A percentile compares a stretch with the other conserved stretches of the same genome.
phyloP scores from a whole-genome alignment of 2,888 invertebrate genomes.

The Sepiola atlantica region DNA sequence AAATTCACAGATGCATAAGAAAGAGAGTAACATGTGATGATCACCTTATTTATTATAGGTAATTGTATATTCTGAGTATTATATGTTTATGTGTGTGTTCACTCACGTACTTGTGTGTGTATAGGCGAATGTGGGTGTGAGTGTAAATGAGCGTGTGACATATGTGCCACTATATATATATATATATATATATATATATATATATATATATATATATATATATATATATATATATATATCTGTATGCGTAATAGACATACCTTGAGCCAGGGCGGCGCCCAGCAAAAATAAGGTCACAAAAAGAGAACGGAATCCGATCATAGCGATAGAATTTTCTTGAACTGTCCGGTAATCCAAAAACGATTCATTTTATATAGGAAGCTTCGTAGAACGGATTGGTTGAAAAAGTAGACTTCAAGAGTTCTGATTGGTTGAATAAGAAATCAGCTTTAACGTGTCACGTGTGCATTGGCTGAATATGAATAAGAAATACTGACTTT shows the following conservation, averaged over 20 bases:
- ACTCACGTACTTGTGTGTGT: too few species aligned
- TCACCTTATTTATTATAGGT: too few species aligned
- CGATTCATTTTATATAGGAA: not conserved
- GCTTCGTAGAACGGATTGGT: not conserved
- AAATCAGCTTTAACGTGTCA: not conserved
- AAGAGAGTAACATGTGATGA: too few species aligned
- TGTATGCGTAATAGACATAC: not conserved
- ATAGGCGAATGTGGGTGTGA: too few species aligned
- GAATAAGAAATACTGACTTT: not conserved
- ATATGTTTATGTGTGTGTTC: too few species aligned
- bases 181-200: not conserved
- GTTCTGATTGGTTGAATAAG: not conserved
- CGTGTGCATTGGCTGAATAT: not conserved
- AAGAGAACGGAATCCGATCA: not conserved
- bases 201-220: not conserved
- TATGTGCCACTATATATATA: not conserved
- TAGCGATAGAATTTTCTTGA: not conserved
- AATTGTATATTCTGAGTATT: too few species aligned
- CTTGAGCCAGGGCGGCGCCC: not conserved
- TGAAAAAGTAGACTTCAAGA: not conserved
- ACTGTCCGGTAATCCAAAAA: not conserved
- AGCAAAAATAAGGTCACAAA: not conserved
- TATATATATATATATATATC: not conserved
- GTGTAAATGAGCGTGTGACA: too few species aligned
- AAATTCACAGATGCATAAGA: too few species aligned